A percentile compares a stretch with the other conserved stretches of the same genome.
Evolutionary conservation across 35 echinoderm and acorn worm species (phyloP).

Genomic region (Stichopus chloronotus): DNA sequence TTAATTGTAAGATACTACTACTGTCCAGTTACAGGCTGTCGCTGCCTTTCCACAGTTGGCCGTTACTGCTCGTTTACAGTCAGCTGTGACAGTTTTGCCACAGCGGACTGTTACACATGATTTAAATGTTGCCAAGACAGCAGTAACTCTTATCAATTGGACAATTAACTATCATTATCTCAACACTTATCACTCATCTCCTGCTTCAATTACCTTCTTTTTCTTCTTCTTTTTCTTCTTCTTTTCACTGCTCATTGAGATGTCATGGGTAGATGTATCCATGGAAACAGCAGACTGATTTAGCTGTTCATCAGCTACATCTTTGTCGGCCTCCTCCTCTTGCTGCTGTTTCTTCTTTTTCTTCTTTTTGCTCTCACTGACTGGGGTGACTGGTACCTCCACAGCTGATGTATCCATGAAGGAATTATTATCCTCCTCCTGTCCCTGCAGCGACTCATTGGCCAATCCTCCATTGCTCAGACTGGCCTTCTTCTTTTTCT

Average conservation of each 20-base stretch:
- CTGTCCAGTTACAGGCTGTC: no score
- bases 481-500: constrained; percentile 67
- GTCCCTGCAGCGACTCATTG: not conserved
- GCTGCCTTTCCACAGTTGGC: no score
- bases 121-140: not conserved
- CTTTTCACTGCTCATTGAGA: constrained; percentile 49
- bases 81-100: no score
- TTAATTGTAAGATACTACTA: no score
- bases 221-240: constrained; percentile 96
- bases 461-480: constrained; percentile 8
- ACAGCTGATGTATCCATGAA: constrained; percentile 41
- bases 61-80: no score
- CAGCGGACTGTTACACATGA: no score
- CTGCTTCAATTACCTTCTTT: constrained; percentile 56
- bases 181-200: constrained; percentile 7
- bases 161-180: not conserved
- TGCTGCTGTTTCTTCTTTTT: constrained; percentile 84
- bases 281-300: constrained; percentile 10
- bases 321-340: not conserved
- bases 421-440: constrained; percentile 27
- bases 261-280: constrained; percentile 5
- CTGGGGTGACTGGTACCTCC: not conserved
- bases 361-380: constrained; percentile 64
- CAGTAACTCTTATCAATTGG: not conserved
- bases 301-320: not conserved